Evolutionary conservation across 1,140 invertebrate genomes (phyloP).

Genomic region (Ceratina calcarata): DNA sequence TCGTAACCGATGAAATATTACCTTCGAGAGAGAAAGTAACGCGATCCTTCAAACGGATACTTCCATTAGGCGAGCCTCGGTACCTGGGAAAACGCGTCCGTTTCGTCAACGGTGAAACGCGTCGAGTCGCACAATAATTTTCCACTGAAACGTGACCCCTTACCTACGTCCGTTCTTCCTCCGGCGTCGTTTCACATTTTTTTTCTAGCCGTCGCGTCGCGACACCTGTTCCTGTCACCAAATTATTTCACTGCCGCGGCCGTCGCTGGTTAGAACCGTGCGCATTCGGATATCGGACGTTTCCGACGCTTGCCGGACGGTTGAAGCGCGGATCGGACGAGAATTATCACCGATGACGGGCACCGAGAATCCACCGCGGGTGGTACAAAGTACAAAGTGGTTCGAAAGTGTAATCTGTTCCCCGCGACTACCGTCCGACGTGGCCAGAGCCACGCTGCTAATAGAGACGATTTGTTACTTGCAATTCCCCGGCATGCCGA

Average conservation of each 20-base stretch:
- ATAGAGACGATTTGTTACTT: constrained; percentile 70
- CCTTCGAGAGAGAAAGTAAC: not conserved
- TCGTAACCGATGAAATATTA: not conserved
- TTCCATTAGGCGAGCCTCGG: no score
- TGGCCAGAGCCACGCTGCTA: constrained; percentile 10
- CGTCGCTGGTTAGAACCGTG: not conserved
- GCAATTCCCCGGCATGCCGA: constrained; percentile 61
- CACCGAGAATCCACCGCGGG: constrained; percentile 30
- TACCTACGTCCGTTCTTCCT: not conserved
- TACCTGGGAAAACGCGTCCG: not conserved
- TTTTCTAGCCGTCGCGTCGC: not conserved
- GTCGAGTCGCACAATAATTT: constrained; percentile 7
- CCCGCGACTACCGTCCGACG: no score
- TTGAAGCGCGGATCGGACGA: constrained; percentile 2
- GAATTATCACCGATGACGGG: constrained; percentile 57
- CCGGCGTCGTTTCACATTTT: not conserved
- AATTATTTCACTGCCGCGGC: constrained; percentile 24
- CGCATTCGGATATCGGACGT: constrained; percentile 13
- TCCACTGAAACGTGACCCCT: not conserved
- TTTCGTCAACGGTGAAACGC: not conserved
- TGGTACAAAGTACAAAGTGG: constrained; percentile 14
- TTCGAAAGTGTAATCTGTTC: not conserved
- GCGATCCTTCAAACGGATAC: constrained; percentile 6
- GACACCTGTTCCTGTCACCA: not conserved
- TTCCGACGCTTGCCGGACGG: not conserved